Base-by-base conservation (phyloP, 2,113 vertebrate species). In the Caloenas nicobarica region DNA sequence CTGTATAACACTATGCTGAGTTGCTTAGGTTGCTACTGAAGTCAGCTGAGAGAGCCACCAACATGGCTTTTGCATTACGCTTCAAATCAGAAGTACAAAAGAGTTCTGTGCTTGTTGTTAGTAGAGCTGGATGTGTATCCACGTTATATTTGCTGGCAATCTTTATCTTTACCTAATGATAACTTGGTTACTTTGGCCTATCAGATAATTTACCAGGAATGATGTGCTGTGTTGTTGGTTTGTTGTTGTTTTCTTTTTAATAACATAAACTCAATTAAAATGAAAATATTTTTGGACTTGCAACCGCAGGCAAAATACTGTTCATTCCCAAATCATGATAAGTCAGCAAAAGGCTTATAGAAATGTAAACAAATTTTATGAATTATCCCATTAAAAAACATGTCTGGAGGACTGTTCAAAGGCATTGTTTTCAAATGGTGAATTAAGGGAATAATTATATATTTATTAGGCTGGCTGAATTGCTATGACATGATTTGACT, bases 171-270 rank as follows among this genome's bases (percentile, higher is more conserved):
- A 85, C 29, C 6, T 56, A 34, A 8, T 44, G 42, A 28, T 33
- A 69, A 53, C 19, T 40, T 53, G 40, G 4, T 42, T 58, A 48
- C 4, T 38, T 93, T 68, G 22, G 36, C 3, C 7, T 23, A 64
- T 4, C 9, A 24, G 19, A 29, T 11, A 34, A 74, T 29, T 64
- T 60, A 81, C 4, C 11, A 26, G 9, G 12, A 92, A 58, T 13
- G 0, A 19, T 4, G 2, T 1, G 7, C 44, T 33, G 2, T 0
- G 2, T 0, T 33, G 29, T 46, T 26, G 23, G 22, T 50, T 10
- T 16, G n/a, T 24, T 16, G 14, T 42, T 33, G 24, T 53, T 34
- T 33, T 56, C 26, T 66, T 68, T 54, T 31, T 3, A 19, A 29
- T 25, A 57, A 12, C 11, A 62, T 17, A 36, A 74, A 31, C 6